Base-by-base conservation (phyloP, 2,113 vertebrate genomes). In the Parus major region DNA sequence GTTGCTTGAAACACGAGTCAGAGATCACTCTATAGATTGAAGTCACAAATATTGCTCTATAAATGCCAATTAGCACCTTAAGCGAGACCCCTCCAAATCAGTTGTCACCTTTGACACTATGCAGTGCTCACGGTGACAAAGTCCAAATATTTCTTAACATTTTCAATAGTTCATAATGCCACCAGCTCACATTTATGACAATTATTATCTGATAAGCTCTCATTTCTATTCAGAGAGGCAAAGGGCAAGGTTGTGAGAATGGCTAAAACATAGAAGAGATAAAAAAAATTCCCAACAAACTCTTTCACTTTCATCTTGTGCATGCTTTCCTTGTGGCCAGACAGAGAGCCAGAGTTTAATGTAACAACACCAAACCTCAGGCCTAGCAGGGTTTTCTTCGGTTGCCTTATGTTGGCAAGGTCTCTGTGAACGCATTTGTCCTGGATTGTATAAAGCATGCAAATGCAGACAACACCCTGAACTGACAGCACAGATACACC, bases 201-300 rank as follows among this genome's bases (percentile, higher is more conserved):
- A 88, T 82, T 94, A 91, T 59, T 91, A 47, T 82, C 83, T 82
- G 83, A 95, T 84, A 65, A 96, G 69, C 27, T 94, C 61, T 96
- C 72, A 88, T 93, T 95, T 91, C 65, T 84, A 83, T 94, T 88
- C 84, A 88, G 71, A 52, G 71, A 80, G 79, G 50, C 95, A 97
- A 96, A 97, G 88, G 93, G 65, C 94, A 97, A 93, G 66, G 88
- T 92, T 86, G 55, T 90, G 82, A 93, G 87, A 92, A 91, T 82
- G 66, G 61, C 84, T 95, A 94, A 91, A 94, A 91, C 36, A 80
- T 7, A 50, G 57, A 78, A 47, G 86, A 82, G 55, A 79, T 18
- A 42, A 82, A 61, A 87, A 84, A 29, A 16, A 9, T 0, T 0
- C 4, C 10, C 9, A 69, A 24, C 15, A 49, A 56, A 50, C 18